Evolutionary conservation across 2,888 invertebrate species (phyloP).

Genomic region (Polietes domitor): DNA sequence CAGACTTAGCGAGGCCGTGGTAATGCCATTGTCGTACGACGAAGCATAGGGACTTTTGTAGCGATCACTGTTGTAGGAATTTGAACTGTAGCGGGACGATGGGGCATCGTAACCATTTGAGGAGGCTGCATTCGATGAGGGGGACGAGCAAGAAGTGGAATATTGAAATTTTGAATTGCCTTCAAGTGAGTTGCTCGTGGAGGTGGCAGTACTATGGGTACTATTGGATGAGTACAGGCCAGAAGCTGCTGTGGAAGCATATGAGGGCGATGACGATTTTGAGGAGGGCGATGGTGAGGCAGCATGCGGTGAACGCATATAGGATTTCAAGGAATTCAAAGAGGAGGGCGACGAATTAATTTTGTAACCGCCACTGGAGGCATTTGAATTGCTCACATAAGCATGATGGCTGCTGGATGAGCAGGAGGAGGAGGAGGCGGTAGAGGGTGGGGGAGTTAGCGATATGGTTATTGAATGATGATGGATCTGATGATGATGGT

Average conservation of each 20-base stretch:
- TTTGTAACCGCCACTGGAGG: slow-evolving; percentile 60
- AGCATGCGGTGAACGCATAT: slow-evolving; percentile 62
- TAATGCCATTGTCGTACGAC: slow-evolving; percentile 80
- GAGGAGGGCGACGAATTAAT: slow-evolving; percentile 19
- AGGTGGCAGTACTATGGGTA: slow-evolving; percentile 33
- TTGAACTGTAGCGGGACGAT: slow-evolving; percentile 74
- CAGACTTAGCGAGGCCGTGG: slow-evolving; percentile 80
- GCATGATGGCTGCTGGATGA: slow-evolving; percentile 55
- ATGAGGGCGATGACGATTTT: slow-evolving; percentile 65
- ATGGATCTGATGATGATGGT: slow-evolving; percentile 61
- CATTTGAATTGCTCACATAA: slow-evolving; percentile 55
- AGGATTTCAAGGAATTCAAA: slow-evolving; percentile 58
- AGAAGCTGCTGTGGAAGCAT: slow-evolving; percentile 58
- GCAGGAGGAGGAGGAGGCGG: slow-evolving; percentile 35
- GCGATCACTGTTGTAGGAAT: slow-evolving; percentile 76
- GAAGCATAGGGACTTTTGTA: slow-evolving; percentile 80
- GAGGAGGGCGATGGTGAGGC: slow-evolving; percentile 66
- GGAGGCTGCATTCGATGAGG: slow-evolving; percentile 63
- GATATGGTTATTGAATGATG: slow-evolving; percentile 64
- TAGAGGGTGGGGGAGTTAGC: slow-evolving; percentile 55
- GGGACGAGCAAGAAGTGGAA: slow-evolving; percentile 56
- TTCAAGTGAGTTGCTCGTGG: slow-evolving; percentile 42
- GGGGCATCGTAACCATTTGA: slow-evolving; percentile 72
- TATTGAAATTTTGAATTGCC: slow-evolving; percentile 65
- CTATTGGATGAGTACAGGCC: slow-evolving; percentile 42